Percentiles rank a stretch among this genome's conserved stretches.
These are phyloP conservation scores for Drosophila neotestacea DNA, from an alignment of 2,888 invertebrate species.

Conservation along the genomic window DNA sequence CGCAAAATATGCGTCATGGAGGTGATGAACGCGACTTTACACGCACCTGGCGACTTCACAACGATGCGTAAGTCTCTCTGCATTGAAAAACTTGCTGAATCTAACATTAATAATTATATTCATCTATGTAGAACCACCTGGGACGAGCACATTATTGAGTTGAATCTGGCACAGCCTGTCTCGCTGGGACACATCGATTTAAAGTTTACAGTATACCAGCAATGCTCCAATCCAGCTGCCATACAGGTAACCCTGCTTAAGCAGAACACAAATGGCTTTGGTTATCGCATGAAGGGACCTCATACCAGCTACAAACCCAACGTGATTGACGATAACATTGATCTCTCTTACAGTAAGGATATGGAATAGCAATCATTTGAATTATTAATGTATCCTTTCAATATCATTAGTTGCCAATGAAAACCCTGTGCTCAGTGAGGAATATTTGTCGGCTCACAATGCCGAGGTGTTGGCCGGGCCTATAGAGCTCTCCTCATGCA, in stretches of 20 bases:
- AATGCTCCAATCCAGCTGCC: conserved; percentile 91
- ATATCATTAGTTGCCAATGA: conserved; percentile 85
- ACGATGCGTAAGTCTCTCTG: conserved; percentile 88
- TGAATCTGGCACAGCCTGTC: conserved; percentile 92
- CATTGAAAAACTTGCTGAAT: neutral
- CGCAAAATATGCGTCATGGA: conserved; percentile 89
- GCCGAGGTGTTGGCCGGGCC: conserved; percentile 97
- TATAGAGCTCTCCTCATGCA: conserved; percentile 91
- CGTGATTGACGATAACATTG: conserved; percentile 84
- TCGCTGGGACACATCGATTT: conserved; percentile 96
- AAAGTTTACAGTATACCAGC: conserved; percentile 92
- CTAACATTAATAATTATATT: neutral
- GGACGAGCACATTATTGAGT: conserved; percentile 96
- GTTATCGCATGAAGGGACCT: conserved; percentile 86
- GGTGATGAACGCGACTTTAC: conserved; percentile 90
- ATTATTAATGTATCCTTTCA: neutral
- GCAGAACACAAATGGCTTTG: conserved; percentile 89
- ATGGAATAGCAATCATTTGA: neutral
- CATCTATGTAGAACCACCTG: conserved; percentile 89
- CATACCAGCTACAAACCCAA: conserved; percentile 83
- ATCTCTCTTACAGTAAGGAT: conserved; percentile 67
- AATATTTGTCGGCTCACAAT: conserved; percentile 94
- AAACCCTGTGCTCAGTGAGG: conserved; percentile 92
- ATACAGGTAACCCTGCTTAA: conserved; percentile 91
- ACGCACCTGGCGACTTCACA: conserved; percentile 95